Evolutionary conservation across 2,888 invertebrate species (phyloP), one percentile per base, ranked within the genome.

Genomic region (Drosophila neotestacea): DNA sequence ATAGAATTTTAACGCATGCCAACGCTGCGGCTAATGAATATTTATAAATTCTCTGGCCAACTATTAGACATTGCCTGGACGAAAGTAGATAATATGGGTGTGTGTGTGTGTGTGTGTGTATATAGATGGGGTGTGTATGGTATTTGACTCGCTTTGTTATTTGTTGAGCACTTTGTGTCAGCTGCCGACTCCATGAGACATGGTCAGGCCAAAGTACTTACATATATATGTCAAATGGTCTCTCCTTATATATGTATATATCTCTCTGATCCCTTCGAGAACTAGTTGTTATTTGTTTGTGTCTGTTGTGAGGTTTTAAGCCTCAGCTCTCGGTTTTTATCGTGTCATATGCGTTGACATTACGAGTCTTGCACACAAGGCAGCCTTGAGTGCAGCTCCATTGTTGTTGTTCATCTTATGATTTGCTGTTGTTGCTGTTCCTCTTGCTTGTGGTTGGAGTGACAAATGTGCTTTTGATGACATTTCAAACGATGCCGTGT

Each of bases 401-500:
- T 59, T 61, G 61, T 67, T 64, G 79, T 56, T 34, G 22, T 41
- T 41, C 34, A 50, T 38, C 59, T 7, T 10, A 9, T 39, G 22
- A 4, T 50, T 59, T 59, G 68, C 70, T 65, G 50, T 61, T 61
- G 44, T 56, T 56, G 42, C 11, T 66, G 64, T 71, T 62, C 54
- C 16, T 70, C 48, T 34, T 51, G 34, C 30, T 62, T 67, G 58
- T 48, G 22, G 38, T 11, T 54, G 46, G 66, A 28, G 51, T 65
- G 63, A 64, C 81, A 85, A 85, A 85, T 88, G 88, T 77, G 65
- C 74, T 85, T 88, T 81, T 85, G 88, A 85, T 83, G 88, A 68
- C 79, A 77, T 79, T 75, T 78, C 73, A 77, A 86, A 77, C 62
- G 72, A 39, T 4, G 32, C 54, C 7, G 44, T 56, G 44, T 56